Conservation (phyloP, 2,113 vertebrate genomes). For the Sapajus apella region DNA sequence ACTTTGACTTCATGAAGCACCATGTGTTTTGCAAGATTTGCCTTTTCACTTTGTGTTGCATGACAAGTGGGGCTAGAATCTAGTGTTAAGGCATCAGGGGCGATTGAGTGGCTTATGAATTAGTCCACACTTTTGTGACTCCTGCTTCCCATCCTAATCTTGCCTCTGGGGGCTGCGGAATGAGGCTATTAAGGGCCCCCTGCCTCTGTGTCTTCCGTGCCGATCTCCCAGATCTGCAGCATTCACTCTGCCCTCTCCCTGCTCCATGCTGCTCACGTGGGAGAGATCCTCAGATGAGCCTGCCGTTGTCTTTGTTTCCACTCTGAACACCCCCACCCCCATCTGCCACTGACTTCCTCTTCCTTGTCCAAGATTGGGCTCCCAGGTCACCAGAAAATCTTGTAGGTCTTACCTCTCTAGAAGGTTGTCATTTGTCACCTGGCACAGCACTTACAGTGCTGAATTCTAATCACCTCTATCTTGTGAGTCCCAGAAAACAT, state of each 20-base stretch:
- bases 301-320: neutral
- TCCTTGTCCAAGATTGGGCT: neutral
- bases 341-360: neutral
- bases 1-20: neutral
- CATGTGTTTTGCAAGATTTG: neutral
- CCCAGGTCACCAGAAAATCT: neutral
- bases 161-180: neutral
- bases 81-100: neutral
- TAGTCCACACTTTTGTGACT: neutral
- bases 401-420: neutral
- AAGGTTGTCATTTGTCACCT: neutral
- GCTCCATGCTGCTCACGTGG: neutral
- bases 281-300: neutral
- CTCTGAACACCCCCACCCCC: neutral
- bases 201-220: neutral
- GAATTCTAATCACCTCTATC: neutral
- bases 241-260: neutral
- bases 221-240: neutral
- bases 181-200: neutral
- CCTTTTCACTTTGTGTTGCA: neutral
- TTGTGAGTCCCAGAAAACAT: neutral
- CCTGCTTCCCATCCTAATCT: neutral
- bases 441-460: neutral
- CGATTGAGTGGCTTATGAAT: neutral
- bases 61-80: neutral